phyloP scores from a whole-genome alignment of 1,140 invertebrate genomes.

The Diabrotica virgifera region DNA sequence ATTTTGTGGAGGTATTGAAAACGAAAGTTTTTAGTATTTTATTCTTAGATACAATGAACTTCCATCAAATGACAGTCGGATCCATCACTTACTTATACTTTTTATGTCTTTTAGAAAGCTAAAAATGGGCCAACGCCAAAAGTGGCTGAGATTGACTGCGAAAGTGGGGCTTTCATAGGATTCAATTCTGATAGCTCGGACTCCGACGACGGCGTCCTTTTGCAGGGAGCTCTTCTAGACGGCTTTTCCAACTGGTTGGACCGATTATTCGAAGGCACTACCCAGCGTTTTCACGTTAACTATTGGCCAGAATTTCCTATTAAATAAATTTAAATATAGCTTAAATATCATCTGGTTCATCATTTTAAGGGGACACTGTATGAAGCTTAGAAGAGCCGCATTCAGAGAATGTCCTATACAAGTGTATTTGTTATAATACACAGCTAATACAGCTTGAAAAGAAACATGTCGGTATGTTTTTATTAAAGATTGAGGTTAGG shows the following conservation, averaged over 20 bases:
- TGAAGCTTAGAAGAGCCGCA: neutral
- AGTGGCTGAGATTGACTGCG: slow-evolving; percentile 57
- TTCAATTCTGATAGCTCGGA: slow-evolving; percentile 73
- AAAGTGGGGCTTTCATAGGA: slow-evolving; percentile 78
- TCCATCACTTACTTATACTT: too few species aligned
- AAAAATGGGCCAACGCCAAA: neutral
- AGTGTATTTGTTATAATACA: neutral
- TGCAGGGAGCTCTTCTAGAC: slow-evolving; percentile 71
- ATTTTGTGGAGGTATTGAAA: too few species aligned
- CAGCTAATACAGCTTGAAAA: neutral
- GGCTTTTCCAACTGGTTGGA: slow-evolving; percentile 96
- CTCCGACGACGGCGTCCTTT: slow-evolving; percentile 52
- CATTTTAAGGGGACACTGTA: neutral
- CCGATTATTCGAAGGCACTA: slow-evolving; percentile 91
- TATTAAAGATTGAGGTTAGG: neutral
- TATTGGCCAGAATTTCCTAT: slow-evolving; percentile 87
- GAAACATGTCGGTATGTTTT: neutral
- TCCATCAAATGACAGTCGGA: too few species aligned
- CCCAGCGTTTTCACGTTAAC: slow-evolving; percentile 91
- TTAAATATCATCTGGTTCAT: neutral
- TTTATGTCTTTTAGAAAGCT: neutral
- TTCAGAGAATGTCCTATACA: neutral
- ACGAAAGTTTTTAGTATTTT: too few species aligned
- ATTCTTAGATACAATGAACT: too few species aligned
- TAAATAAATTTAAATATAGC: slow-evolving; percentile 37